These are phyloP conservation scores for Bombus pascuorum DNA, from an alignment of 1,140 invertebrate genomes.

Conservation along the genomic window DNA sequence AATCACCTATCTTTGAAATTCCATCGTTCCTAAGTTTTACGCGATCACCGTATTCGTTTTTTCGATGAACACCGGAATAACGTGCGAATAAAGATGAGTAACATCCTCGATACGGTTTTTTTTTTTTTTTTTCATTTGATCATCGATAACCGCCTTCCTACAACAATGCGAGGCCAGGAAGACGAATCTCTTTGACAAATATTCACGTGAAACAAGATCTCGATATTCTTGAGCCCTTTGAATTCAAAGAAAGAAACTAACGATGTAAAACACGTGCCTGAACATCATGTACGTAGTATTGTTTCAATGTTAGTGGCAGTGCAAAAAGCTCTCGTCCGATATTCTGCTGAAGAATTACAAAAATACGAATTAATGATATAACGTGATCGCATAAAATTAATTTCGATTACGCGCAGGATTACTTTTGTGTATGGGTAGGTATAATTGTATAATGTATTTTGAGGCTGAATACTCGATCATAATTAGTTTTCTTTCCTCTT, in stretches of 20 bases:
- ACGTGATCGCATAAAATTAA: constrained; percentile 48
- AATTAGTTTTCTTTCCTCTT: neutral
- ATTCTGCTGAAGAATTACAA: neutral
- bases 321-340: constrained; percentile 43
- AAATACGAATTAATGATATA: constrained; percentile 12
- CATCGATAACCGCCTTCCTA: constrained; percentile 4
- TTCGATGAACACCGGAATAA: neutral
- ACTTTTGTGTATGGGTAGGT: neutral
- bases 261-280: constrained; percentile 28
- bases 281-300: constrained; percentile 12
- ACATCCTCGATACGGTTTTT: neutral
- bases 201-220: neutral
- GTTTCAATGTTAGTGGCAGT: constrained; percentile 59
- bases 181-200: constrained; percentile 32
- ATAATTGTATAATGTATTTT: neutral
- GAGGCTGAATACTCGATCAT: constrained; percentile 38
- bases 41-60: constrained; percentile 46
- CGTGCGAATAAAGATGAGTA: neutral
- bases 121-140: neutral
- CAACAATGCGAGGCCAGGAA: constrained; percentile 40
- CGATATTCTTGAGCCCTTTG: constrained; percentile 1
- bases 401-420: constrained; percentile 13
- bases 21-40: constrained; percentile 20
- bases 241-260: constrained; percentile 46
- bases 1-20: constrained; percentile 15